These are phyloP conservation scores for Rhinoderma darwinii DNA, from an alignment of 2,113 vertebrate genomes.

Conservation along the genomic window DNA sequence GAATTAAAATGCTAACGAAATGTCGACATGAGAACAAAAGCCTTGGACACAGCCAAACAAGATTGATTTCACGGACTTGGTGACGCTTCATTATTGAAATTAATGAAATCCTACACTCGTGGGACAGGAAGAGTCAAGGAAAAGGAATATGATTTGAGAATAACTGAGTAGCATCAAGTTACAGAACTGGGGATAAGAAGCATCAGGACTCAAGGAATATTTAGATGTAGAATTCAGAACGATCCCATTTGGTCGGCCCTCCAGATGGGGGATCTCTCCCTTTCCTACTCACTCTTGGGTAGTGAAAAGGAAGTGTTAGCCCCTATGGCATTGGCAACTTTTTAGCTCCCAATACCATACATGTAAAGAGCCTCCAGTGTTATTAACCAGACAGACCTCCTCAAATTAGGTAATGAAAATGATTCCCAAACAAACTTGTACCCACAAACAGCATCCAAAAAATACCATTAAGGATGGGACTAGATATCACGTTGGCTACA, in stretches of 20 bases:
- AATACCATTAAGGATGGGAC: too few species aligned
- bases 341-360: too few species aligned
- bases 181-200: neutral
- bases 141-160: neutral
- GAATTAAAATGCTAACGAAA: neutral
- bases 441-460: too few species aligned
- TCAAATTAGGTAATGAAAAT: too few species aligned
- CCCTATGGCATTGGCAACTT: neutral
- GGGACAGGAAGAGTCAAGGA: conserved; percentile 9
- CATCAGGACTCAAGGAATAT: neutral
- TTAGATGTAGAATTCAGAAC: neutral
- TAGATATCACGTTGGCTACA: too few species aligned
- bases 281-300: neutral
- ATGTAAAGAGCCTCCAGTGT: too few species aligned
- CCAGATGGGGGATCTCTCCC: neutral
- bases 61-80: conserved; percentile 19
- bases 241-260: neutral
- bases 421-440: too few species aligned
- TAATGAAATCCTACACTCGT: conserved; percentile 45
- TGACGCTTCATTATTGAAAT: neutral
- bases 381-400: too few species aligned
- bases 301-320: neutral
- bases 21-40: neutral
- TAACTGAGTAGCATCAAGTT: neutral
- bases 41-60: conserved; percentile 14